These are phyloP conservation scores for Ferrisia virgata DNA, from an alignment of 2,888 invertebrate genomes.

Conservation along the genomic window DNA sequence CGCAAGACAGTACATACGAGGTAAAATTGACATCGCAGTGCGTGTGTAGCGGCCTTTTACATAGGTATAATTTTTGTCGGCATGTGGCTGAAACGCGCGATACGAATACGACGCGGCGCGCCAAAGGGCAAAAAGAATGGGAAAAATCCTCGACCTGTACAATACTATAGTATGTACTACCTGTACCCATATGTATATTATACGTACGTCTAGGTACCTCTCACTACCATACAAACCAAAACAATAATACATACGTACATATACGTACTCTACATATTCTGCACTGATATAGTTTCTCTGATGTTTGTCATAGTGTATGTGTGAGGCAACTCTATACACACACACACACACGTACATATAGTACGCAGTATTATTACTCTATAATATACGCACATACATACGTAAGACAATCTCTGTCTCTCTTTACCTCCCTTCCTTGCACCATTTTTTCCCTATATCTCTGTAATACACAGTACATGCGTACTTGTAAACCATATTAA, in stretches of 20 bases:
- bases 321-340: no score
- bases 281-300: neutral
- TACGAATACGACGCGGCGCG: neutral
- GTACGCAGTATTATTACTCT: neutral
- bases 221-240: no score
- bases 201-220: no score
- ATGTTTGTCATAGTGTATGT: neutral
- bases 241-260: no score
- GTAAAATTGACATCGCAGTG: neutral
- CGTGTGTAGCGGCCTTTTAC: neutral
- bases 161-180: neutral
- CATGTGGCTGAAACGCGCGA: neutral
- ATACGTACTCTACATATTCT: neutral
- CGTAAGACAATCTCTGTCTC: neutral
- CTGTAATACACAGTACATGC: neutral
- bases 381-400: neutral
- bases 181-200: no score
- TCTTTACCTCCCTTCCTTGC: no score
- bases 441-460: no score
- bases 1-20: neutral
- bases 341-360: no score
- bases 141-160: neutral
- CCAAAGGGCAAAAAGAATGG: conserved; percentile 3
- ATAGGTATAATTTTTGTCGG: neutral
- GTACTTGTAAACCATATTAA: conserved; percentile 46